Conservation (phyloP, 2,888 invertebrate genomes). For the Latheticus oryzae region DNA sequence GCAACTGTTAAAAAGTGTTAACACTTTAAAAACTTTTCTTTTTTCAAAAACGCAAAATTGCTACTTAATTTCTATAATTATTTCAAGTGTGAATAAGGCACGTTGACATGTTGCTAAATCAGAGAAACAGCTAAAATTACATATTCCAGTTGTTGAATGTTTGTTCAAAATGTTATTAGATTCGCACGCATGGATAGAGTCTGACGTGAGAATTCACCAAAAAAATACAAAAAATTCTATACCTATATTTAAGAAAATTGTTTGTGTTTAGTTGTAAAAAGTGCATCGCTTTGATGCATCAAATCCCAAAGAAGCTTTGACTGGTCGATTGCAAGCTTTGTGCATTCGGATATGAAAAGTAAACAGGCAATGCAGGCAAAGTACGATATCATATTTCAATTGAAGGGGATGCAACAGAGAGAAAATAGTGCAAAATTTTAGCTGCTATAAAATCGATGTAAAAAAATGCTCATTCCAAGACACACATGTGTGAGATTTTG, state of each 20-base stretch:
- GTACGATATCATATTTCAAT: slow-evolving; percentile 63
- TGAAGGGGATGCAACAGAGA: slow-evolving; percentile 57
- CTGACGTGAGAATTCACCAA: slow-evolving; percentile 9
- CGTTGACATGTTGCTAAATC: not conserved
- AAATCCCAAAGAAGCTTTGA: slow-evolving; percentile 50
- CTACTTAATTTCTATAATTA: too few relatives aligned
- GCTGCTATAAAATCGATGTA: too few relatives aligned
- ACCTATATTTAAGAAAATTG: too few relatives aligned
- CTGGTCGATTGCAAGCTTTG: slow-evolving; percentile 60
- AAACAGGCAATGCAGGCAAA: slow-evolving; percentile 62
- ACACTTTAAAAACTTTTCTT: too few relatives aligned
- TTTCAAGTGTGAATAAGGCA: too few relatives aligned
- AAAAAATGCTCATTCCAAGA: too few relatives aligned
- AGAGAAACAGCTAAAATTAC: slow-evolving; percentile 9
- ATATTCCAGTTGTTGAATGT: slow-evolving; percentile 5
- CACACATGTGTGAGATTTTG: slow-evolving; percentile 48
- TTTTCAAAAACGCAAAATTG: too few relatives aligned
- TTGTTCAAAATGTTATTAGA: slow-evolving; percentile 12
- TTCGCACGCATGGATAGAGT: slow-evolving; percentile 1
- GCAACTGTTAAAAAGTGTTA: too few relatives aligned
- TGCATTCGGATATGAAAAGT: slow-evolving; percentile 65
- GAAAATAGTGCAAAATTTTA: too few relatives aligned
- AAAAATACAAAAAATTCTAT: too few relatives aligned
- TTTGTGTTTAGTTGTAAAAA: slow-evolving; percentile 7
- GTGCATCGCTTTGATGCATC: too few relatives aligned